Percentiles rank a stretch among this genome's conserved stretches.
phyloP scores from a whole-genome alignment of 2,888 invertebrate genomes.

The Habrosyne pyritoides region DNA sequence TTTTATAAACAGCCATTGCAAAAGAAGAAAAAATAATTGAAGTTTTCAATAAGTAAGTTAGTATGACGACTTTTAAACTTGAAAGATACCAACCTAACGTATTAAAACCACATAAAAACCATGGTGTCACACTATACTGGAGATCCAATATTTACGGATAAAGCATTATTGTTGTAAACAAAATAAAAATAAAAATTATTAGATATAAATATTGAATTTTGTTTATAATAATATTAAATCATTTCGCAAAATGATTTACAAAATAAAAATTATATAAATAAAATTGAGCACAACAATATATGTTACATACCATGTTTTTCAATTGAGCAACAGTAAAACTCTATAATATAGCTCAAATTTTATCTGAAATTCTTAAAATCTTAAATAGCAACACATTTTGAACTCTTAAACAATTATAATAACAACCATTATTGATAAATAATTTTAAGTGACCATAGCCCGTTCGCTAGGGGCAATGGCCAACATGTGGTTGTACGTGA shows the following conservation, averaged over 20 bases:
- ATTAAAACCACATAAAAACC: no score
- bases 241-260: neutral
- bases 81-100: neutral
- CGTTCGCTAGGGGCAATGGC: constrained; percentile 86
- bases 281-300: neutral
- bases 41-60: neutral
- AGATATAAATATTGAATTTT: no score
- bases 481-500: constrained; percentile 91
- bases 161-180: no score
- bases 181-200: no score
- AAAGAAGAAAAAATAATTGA: neutral
- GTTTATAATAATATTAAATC: no score
- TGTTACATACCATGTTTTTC: neutral
- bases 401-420: constrained; percentile 8
- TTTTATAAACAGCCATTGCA: neutral
- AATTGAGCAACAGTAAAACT: neutral
- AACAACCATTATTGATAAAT: constrained; percentile 10
- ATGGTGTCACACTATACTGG: no score
- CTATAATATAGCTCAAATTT: neutral
- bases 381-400: constrained; percentile 8
- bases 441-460: constrained; percentile 69
- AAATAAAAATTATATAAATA: neutral
- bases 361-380: neutral
- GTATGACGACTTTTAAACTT: neutral
- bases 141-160: no score